Evolutionary conservation across 37 sponge, comb jelly and placozoan species (phyloP), one percentile per base, ranked within the genome.

Genomic region (Diacarnus erythraeanus): DNA sequence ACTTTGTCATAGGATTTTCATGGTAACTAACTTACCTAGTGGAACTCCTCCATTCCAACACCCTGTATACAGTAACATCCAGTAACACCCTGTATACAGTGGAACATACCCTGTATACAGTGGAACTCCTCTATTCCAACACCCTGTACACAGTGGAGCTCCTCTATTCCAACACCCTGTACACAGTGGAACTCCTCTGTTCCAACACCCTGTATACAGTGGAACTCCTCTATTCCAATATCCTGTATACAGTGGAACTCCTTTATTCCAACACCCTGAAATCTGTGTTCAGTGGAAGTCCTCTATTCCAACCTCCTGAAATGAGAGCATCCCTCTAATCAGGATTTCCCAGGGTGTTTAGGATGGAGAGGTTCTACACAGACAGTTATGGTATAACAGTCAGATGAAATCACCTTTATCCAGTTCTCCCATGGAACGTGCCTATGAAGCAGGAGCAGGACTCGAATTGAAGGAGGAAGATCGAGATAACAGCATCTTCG

Each of bases 401-500:
- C 51, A 47, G 12, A 15, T 6, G 60, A 22, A 25, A 5, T 6
- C 20, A 8, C 30, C n/a, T 36, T 18, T 15, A 3, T 3, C 3
- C 44, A 91, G 92, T 35, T 87, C 92, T 25, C 87, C 83, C 15
- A 74, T 72, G n/a, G 93, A 83, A n/a, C 63, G 65, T 27, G 88
- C 93, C 0, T 92, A 51, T 82, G 93, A 92, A 77, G 72, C 71
- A 15, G 80, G 69, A 10, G 76, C 29, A 5, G 69, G 47, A 8
- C 22, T 15, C 3, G 34, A 64, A n/a, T 26, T 72, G 15, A 36
- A 51, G 2, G 54, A 39, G 12, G 57, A 73, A 18, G 74, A 77
- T 8, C 71, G 77, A 51, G 66, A 88, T 0, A 92, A 92, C 86
- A 88, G 89, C 27, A 86, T 88, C 41, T 92, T 92, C 82, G 86